Evolutionary conservation across 2,797 vertebrate species (phyloP).

Genomic region (Callimico goeldii): DNA sequence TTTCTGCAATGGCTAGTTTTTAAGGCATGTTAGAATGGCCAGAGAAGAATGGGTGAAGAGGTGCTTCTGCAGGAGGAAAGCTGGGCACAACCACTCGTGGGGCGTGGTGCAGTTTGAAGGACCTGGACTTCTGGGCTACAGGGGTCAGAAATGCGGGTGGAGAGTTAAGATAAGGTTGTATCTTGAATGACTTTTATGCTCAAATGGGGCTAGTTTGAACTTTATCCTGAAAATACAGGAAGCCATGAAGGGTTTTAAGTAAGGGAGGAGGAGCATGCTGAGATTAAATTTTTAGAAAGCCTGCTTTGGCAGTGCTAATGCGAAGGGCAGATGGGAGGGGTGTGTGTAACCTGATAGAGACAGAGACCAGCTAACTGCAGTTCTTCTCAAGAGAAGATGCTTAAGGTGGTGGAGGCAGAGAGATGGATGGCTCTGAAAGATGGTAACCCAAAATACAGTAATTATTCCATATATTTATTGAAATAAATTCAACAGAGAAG

Average conservation of each 20-base stretch:
- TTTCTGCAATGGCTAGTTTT: not conserved
- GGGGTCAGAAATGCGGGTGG: not conserved
- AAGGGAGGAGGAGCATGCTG: not conserved
- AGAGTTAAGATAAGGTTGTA: not conserved
- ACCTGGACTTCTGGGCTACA: accelerated
- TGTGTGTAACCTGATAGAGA: too few relatives aligned
- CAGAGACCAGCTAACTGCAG: not conserved
- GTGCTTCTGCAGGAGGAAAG: accelerated
- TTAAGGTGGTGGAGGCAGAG: not conserved
- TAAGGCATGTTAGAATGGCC: not conserved
- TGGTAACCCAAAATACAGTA: not conserved
- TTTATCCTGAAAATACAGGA: not conserved
- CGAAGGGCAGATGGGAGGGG: not conserved
- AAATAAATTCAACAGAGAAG: not conserved
- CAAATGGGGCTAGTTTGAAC: not conserved
- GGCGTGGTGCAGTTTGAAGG: not conserved
- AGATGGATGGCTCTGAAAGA: not conserved
- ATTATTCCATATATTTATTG: not conserved
- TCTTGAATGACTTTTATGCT: not conserved
- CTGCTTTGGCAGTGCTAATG: not conserved
- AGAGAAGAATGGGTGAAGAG: not conserved
- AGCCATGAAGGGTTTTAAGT: not conserved
- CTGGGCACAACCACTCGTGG: too few relatives aligned
- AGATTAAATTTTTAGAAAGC: not conserved
- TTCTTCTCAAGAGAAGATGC: not conserved